A percentile compares a stretch with the other conserved stretches of the same genome.
phyloP scores from a whole-genome alignment of 2,888 invertebrate species.

The Isoperla grammatica region DNA sequence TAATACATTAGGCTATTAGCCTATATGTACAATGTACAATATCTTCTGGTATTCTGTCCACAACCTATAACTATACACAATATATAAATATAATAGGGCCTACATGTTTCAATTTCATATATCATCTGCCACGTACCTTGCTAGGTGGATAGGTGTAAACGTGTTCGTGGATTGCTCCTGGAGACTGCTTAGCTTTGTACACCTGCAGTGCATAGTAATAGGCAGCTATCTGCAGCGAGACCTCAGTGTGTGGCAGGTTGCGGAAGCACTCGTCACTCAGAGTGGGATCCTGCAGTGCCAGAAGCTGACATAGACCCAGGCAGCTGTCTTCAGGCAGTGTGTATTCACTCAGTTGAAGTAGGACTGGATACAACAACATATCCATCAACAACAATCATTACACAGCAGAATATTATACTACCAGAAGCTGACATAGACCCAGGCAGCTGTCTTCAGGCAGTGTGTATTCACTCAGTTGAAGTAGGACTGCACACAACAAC shows the following conservation, averaged over 20 bases:
- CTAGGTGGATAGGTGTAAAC: constrained; percentile 29
- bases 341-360: constrained; percentile 47
- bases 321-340: constrained; percentile 48
- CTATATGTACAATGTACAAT: too few species aligned
- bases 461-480: constrained; percentile 46
- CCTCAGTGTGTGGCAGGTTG: constrained; percentile 40
- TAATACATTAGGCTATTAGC: too few species aligned
- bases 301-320: constrained; percentile 48
- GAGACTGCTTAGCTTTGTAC: constrained; percentile 18
- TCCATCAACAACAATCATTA: too few species aligned
- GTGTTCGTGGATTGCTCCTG: constrained; percentile 1
- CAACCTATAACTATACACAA: too few species aligned
- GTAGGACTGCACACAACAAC: constrained; percentile 42
- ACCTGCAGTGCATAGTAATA: constrained; percentile 42
- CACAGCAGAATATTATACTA: constrained; percentile 40
- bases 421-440: constrained; percentile 49
- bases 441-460: constrained; percentile 49
- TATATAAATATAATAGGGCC: too few species aligned
- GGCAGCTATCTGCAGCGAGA: constrained; percentile 42
- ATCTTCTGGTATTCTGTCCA: too few species aligned
- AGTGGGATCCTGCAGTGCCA: constrained; percentile 42
- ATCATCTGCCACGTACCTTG: too few species aligned
- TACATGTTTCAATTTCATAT: too few species aligned
- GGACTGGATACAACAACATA: constrained; percentile 41
- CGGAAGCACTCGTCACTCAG: constrained; percentile 40